Evolutionary conservation across 2,113 vertebrate genomes (phyloP).

Genomic region (Ammodramus savannarum): DNA sequence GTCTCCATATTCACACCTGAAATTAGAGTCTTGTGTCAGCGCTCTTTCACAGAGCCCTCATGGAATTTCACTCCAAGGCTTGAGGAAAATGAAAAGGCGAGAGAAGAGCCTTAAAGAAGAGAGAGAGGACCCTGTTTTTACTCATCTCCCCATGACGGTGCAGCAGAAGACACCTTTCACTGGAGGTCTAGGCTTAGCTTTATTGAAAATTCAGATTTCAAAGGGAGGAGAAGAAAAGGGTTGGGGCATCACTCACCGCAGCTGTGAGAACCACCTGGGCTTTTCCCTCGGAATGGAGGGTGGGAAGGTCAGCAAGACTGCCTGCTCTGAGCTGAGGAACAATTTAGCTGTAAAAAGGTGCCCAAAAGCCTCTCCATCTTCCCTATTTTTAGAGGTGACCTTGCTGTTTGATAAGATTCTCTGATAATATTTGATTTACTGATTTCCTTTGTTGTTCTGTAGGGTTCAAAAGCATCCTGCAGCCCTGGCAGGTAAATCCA

Average conservation of each 20-base stretch:
- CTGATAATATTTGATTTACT: neutral
- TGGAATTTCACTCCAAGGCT: neutral
- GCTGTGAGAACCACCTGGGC: rapidly evolving
- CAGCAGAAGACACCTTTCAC: neutral
- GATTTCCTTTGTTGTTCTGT: neutral
- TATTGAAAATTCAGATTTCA: neutral
- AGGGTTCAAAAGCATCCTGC: neutral
- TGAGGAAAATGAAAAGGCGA: neutral
- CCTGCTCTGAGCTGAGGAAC: neutral
- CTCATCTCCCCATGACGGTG: neutral
- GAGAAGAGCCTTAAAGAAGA: neutral
- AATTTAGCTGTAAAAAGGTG: neutral
- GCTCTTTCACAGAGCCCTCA: neutral
- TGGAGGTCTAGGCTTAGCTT: neutral
- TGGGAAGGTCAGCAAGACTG: neutral
- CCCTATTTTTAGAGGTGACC: neutral
- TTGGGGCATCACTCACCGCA: rapidly evolving
- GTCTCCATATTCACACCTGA: conserved; percentile 64
- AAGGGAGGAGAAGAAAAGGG: neutral
- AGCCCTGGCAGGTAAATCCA: neutral
- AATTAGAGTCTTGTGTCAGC: conserved; percentile 39
- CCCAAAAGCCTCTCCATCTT: neutral
- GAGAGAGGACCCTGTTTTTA: neutral
- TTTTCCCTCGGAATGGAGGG: rapidly evolving
- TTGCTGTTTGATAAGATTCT: neutral